Evolutionary conservation across 2,888 invertebrate genomes (phyloP).

Genomic region (Thera obeliscata): DNA sequence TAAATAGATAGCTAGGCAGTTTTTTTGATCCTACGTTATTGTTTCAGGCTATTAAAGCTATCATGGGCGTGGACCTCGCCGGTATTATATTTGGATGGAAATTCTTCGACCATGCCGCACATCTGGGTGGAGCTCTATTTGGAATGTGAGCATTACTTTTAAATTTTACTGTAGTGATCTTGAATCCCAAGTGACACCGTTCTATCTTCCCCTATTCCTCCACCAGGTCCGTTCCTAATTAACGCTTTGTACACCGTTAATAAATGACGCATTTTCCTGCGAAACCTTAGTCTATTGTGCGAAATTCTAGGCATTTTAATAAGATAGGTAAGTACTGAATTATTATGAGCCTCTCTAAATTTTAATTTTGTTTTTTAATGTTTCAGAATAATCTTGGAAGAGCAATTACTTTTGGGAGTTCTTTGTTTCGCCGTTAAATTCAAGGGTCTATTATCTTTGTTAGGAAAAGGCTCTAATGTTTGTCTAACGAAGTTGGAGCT

Average conservation of each 20-base stretch:
- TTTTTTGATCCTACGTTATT: neutral
- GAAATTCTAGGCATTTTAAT: constrained; percentile 18
- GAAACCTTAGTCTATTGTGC: constrained; percentile 18
- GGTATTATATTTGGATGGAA: constrained; percentile 95
- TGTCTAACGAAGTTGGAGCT: too few relatives aligned
- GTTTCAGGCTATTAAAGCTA: constrained; percentile 91
- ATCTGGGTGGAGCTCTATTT: constrained; percentile 96
- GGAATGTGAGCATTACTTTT: constrained; percentile 88
- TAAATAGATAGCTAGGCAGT: too few relatives aligned
- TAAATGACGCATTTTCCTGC: constrained; percentile 29
- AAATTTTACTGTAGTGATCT: neutral
- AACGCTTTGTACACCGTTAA: constrained; percentile 33
- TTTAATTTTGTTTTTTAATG: neutral
- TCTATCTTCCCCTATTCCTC: constrained; percentile 18
- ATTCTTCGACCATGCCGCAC: constrained; percentile 99
- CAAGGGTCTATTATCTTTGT: too few relatives aligned
- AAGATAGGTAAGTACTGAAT: constrained; percentile 7
- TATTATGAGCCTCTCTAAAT: neutral
- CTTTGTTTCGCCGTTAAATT: neutral
- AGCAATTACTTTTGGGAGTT: neutral
- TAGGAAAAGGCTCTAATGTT: too few relatives aligned
- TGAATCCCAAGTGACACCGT: constrained; percentile 4
- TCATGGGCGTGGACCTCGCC: constrained; percentile 92
- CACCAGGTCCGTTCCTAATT: constrained; percentile 29
- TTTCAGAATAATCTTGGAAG: neutral